Evolutionary conservation across 1,140 invertebrate species (phyloP), one percentile per base, ranked within the genome.

Genomic region (Anthonomus grandis): DNA sequence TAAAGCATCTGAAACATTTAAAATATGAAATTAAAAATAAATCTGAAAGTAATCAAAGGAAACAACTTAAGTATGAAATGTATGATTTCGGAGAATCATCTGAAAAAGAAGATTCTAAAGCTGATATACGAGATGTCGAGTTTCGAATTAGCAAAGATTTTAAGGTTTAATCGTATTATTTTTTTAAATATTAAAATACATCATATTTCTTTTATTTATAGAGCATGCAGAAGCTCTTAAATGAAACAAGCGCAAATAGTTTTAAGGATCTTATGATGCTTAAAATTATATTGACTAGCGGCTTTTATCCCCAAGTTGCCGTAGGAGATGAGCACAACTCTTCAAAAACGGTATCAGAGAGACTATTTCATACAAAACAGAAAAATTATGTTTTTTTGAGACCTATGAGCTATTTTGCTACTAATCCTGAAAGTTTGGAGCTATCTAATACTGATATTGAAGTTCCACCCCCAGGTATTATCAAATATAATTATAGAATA

Each of bases 241-340:
- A 78, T 24, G 83, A 85, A 17, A 83, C 85, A 13, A 86, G 84
- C 37, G 82, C 88, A 6, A 85, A 84, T 15, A 90, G 86, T 56
- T 84, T 88, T 42, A 82, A 87, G 54, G 93, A 97, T 71, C 75
- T 97, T n/a, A 83, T 87, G 45, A 83, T 95, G 74, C 73, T 95
- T 9, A 95, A 98, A 79, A 70, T 97, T 24, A 91, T 97, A 54
- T 74, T 97, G 2, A 89, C 87, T 62, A 89, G 90, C 77, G 94
- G 94, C 5, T 76, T 98, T 15, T 97, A 97, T 76, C 95, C 95
- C 6, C 93, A 97, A 76, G 78, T 97, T 45, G 91, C 93, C 4
- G 81, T 95, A 36, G 82, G 90, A 10, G 95, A 98, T 76, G 91
- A 95, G 66, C 91, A 89, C 66, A 98, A 98, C 75, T 87, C 90